Base-by-base conservation (phyloP, 2,797 vertebrate genomes). In the Molossus molossus region DNA sequence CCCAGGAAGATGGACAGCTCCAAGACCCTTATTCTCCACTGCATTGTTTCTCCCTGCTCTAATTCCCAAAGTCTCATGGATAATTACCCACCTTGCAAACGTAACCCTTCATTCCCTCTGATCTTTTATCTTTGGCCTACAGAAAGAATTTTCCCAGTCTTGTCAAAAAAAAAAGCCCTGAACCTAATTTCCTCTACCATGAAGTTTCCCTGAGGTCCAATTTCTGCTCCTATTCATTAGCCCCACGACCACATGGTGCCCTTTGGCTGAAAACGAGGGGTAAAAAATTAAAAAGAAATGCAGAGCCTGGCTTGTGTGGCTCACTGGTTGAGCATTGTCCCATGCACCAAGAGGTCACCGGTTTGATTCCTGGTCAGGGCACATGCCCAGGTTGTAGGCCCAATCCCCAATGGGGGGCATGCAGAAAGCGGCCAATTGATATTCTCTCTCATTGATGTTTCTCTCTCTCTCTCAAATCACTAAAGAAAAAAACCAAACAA, bases 11-110 rank as follows among this genome's bases (percentile, higher is more conserved):
- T 0, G 9, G 57, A 21, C 27, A 48, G 33, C n/a, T 77, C 86
- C 11, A 27, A 81, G n/a, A 65, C 62, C 33, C 80, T 45, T 15
- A 23, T 29, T 96, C 72, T 58, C 33, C 10, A 33, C 50, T n/a
- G 45, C 18, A 20, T 1, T 77, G n/a, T 62, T 18, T 29, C 50
- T 9, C 18, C 20, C 5, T 6, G 0, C 27, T 37, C 29, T 8
- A 73, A 89, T 48, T 67, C 89, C 69, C 58, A 37, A 73, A 84
- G 86, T 23, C 80, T 92, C 69, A 69, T 23, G 76, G 50, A n/a
- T 58, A 64, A 81, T 86, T 70, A 80, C 33, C 14, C 9, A 67
- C 14, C 64, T 79, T 58, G 62, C 69, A 79, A 83, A 67, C 76
- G 33, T 13, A 77, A 73, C n/a, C 73, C 65, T 76, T 85, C 67